Percentiles rank a stretch among this genome's conserved stretches.
Conservation (phyloP, 64 coral and sea anemone species). For the Porites australiensis region DNA sequence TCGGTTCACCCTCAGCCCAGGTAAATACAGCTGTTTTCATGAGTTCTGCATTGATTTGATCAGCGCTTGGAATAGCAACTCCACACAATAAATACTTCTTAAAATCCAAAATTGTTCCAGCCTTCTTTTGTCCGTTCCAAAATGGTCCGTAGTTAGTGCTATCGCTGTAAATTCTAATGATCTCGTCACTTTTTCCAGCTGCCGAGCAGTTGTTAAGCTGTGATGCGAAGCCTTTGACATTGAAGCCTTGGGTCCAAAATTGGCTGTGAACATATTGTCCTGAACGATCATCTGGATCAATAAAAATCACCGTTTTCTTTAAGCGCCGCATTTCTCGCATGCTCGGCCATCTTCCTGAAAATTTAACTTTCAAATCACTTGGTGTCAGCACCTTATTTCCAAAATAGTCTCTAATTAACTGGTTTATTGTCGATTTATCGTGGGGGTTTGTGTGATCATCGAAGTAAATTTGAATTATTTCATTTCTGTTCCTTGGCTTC, state of each 20-base stretch:
- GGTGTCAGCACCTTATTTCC: conserved; percentile 71
- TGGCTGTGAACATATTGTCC: conserved; percentile 41
- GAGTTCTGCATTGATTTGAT: conserved; percentile 63
- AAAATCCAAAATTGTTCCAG: conserved; percentile 62
- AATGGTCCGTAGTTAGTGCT: conserved; percentile 73
- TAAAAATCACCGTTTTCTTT: conserved; percentile 68
- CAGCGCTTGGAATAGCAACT: conserved; percentile 25
- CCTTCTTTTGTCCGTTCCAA: conserved; percentile 48
- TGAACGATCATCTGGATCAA: neutral
- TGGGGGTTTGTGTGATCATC: conserved; percentile 66
- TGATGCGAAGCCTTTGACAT: conserved; percentile 34
- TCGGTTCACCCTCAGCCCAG: conserved; percentile 66
- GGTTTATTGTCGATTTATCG: conserved; percentile 50
- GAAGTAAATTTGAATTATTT: conserved; percentile 69
- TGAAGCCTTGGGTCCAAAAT: conserved; percentile 19
- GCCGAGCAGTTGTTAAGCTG: conserved; percentile 34
- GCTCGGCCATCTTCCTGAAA: conserved; percentile 61
- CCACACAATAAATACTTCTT: conserved; percentile 67
- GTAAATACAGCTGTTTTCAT: conserved; percentile 66
- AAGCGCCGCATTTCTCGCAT: conserved; percentile 54
- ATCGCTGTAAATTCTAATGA: conserved; percentile 38
- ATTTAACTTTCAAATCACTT: conserved; percentile 52
- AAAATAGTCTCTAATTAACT: conserved; percentile 60
- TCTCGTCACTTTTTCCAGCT: neutral
- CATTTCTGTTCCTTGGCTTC: conserved; percentile 52